These are phyloP conservation scores for Petrocephalus schoutedeni DNA, from an alignment of 2,797 vertebrate species.

Conservation along the genomic window DNA sequence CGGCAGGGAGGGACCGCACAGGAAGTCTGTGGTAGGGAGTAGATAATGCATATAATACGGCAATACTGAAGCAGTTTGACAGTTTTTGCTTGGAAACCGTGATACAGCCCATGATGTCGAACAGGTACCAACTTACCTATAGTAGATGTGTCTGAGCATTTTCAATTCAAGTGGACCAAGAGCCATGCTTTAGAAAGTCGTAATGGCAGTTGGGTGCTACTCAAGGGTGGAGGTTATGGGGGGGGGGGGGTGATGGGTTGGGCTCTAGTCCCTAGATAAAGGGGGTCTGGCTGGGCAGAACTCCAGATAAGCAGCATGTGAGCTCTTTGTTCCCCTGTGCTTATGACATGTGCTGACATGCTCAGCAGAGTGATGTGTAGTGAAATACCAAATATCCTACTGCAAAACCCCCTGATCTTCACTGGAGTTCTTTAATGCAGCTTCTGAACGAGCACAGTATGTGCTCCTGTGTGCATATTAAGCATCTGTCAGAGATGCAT, in stretches of 20 bases:
- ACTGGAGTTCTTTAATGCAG: not conserved
- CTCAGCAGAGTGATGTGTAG: not conserved
- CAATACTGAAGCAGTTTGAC: not conserved
- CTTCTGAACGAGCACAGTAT: not conserved
- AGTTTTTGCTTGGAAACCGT: constrained; percentile 4
- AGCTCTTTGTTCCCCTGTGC: constrained; percentile 27
- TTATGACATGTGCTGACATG: not conserved
- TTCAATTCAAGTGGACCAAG: not conserved
- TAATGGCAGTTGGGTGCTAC: not conserved
- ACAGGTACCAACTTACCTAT: not conserved
- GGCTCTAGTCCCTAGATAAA: constrained; percentile 59
- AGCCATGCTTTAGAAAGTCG: not conserved
- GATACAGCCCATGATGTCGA: not conserved
- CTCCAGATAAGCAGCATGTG: constrained; percentile 62
- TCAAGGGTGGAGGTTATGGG: not conserved
- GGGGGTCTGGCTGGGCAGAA: constrained; percentile 46
- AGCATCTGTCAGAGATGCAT: not conserved
- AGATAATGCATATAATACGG: not conserved
- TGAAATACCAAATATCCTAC: not conserved
- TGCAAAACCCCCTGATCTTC: not conserved
- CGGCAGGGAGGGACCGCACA: not conserved
- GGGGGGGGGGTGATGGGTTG: not conserved
- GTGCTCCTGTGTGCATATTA: not conserved
- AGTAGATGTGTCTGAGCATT: not conserved
- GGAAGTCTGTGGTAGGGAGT: not conserved